Percentiles rank a stretch among this genome's conserved stretches.
phyloP scores from a whole-genome alignment of 2,888 invertebrate genomes.

The Sphaerophoria taeniata region DNA sequence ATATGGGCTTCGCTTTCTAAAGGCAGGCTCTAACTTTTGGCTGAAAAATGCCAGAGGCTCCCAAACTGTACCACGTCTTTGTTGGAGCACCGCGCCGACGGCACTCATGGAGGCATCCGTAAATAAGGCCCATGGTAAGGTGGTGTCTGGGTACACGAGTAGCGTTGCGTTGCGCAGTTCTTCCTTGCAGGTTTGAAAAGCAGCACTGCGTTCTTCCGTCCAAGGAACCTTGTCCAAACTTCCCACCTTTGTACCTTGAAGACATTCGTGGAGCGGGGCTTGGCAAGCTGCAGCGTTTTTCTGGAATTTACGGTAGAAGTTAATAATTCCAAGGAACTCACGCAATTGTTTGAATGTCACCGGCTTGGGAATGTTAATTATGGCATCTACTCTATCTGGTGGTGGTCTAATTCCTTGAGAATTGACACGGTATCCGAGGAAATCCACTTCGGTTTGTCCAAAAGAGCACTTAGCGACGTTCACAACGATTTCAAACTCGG shows the following conservation, averaged over 20 bases:
- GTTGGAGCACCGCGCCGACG: not conserved
- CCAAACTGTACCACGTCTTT: conserved; percentile 7
- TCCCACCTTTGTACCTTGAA: not conserved
- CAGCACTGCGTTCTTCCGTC: conserved; percentile 2
- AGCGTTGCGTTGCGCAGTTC: conserved; percentile 1
- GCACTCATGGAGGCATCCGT: conserved; percentile 1
- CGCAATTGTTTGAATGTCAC: conserved; percentile 42
- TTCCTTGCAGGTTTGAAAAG: not conserved
- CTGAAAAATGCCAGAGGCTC: conserved; percentile 24
- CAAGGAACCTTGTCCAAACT: not conserved
- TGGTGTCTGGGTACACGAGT: conserved; percentile 28
- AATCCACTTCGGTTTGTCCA: conserved; percentile 40
- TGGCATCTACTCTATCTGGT: conserved; percentile 35
- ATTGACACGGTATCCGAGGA: conserved; percentile 55
- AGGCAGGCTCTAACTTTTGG: conserved; percentile 3
- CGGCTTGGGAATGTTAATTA: conserved; percentile 43
- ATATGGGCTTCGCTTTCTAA: conserved; percentile 10
- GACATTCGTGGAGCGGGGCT: not conserved
- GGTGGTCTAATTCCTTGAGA: conserved; percentile 45
- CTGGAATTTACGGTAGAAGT: conserved; percentile 57
- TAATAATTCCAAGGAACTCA: conserved; percentile 48
- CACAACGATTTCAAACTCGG: not conserved
- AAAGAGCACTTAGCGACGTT: conserved; percentile 6
- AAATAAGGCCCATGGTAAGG: not conserved
- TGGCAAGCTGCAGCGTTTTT: conserved; percentile 29